Conservation (phyloP, 2,888 invertebrate species). For the Callyntrura guangdongensis region DNA sequence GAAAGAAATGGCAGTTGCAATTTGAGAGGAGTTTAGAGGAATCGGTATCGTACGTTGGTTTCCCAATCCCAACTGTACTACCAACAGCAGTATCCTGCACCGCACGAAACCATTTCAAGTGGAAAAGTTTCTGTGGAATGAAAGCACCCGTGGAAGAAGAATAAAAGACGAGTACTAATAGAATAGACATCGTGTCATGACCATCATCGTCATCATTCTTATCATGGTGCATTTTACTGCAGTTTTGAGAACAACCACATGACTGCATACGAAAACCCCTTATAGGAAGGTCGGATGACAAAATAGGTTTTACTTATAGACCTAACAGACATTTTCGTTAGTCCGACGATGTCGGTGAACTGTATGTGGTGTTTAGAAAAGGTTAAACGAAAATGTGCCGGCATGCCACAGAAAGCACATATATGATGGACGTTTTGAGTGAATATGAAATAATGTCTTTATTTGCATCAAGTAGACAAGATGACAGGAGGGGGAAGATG, state of each 20-base stretch:
- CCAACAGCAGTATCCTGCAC: neutral
- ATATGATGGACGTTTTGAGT: too few relatives aligned
- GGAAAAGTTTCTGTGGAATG: constrained; percentile 9
- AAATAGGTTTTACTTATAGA: too few relatives aligned
- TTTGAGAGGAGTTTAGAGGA: neutral
- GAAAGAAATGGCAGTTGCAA: constrained; percentile 54
- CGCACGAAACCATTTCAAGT: constrained; percentile 41
- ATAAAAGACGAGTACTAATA: neutral
- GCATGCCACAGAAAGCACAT: too few relatives aligned
- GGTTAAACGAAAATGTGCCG: too few relatives aligned
- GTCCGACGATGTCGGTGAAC: too few relatives aligned
- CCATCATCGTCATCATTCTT: too few relatives aligned
- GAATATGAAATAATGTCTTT: too few relatives aligned
- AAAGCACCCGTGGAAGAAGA: neutral
- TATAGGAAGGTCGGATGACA: neutral
- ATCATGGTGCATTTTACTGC: constrained; percentile 47
- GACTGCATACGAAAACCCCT: neutral
- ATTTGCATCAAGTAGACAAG: too few relatives aligned
- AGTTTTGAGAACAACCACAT: neutral
- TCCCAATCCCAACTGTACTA: too few relatives aligned
- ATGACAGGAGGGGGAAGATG: too few relatives aligned
- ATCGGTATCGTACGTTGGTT: neutral
- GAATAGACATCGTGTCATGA: constrained; percentile 5
- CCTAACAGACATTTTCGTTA: too few relatives aligned
- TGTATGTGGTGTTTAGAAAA: too few relatives aligned